Evolutionary conservation across 2,113 vertebrate genomes (phyloP).

Genomic region (Aleadryas rufinucha): DNA sequence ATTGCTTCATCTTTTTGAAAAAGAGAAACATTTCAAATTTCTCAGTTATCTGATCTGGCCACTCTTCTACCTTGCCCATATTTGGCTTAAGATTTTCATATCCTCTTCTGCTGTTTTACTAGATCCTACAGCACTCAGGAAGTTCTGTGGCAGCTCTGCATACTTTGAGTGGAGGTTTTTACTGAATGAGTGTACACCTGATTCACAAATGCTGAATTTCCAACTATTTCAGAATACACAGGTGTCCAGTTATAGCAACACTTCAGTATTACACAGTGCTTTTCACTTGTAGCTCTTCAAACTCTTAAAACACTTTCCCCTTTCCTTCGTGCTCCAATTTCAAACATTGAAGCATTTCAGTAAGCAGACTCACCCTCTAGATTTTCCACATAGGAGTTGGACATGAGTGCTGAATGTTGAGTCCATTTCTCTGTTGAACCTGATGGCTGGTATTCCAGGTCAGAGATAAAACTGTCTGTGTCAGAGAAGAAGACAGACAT

Average conservation of each 20-base stretch:
- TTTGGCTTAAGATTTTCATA: background rate
- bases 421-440: slow-evolving; percentile 81
- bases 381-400: slow-evolving; percentile 79
- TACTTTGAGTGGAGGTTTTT: background rate
- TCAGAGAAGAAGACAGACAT: slow-evolving; percentile 82
- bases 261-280: background rate
- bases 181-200: background rate
- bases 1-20: background rate
- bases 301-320: slow-evolving; percentile 2
- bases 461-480: slow-evolving; percentile 81
- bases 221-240: slow-evolving; percentile 1
- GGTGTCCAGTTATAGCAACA: background rate
- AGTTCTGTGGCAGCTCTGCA: slow-evolving; percentile 25
- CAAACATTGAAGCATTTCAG: slow-evolving; percentile 68
- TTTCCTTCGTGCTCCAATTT: slow-evolving; percentile 55
- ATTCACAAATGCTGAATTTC: background rate
- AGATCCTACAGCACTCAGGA: slow-evolving; percentile 22
- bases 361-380: slow-evolving; percentile 80
- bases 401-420: slow-evolving; percentile 77
- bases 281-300: background rate
- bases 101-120: background rate
- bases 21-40: background rate
- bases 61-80: background rate
- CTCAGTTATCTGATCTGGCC: background rate
- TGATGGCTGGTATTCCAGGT: slow-evolving; percentile 80